Percentiles rank a stretch among this genome's conserved stretches.
Conservation (phyloP, 2,797 vertebrate species). For the Phrynocephalus forsythii region DNA sequence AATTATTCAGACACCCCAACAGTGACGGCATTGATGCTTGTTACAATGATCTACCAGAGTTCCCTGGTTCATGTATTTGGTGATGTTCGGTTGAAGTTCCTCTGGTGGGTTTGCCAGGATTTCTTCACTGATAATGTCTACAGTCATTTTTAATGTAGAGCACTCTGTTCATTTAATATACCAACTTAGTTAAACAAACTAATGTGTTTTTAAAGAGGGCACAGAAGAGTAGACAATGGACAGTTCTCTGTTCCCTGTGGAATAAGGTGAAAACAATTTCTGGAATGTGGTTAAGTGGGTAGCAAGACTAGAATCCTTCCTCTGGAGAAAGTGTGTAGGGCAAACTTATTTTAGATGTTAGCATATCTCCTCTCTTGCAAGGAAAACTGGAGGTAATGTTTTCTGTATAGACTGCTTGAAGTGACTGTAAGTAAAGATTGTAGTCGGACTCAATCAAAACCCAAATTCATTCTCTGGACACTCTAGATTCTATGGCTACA, state of each 20-base stretch:
- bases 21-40: too few species aligned
- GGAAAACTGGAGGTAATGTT: background rate
- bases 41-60: too few species aligned
- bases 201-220: background rate
- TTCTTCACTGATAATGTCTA: too few species aligned
- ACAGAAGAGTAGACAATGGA: slow-evolving; percentile 23
- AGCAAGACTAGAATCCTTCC: background rate
- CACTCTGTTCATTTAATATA: too few species aligned
- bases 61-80: too few species aligned
- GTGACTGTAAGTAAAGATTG: too few species aligned
- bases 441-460: background rate
- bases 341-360: background rate
- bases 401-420: background rate
- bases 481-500: background rate
- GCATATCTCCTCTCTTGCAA: background rate
- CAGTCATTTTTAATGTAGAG: too few species aligned
- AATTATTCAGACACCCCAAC: too few species aligned
- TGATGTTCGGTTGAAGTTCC: too few species aligned
- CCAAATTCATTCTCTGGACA: background rate
- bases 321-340: background rate
- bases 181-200: too few species aligned
- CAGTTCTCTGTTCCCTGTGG: slow-evolving; percentile 17
- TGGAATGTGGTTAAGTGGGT: background rate
- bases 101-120: too few species aligned
- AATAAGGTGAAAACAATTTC: background rate